Base-by-base conservation (phyloP, 2,888 invertebrate species). In the Sinopyrophorus schimmeli region DNA sequence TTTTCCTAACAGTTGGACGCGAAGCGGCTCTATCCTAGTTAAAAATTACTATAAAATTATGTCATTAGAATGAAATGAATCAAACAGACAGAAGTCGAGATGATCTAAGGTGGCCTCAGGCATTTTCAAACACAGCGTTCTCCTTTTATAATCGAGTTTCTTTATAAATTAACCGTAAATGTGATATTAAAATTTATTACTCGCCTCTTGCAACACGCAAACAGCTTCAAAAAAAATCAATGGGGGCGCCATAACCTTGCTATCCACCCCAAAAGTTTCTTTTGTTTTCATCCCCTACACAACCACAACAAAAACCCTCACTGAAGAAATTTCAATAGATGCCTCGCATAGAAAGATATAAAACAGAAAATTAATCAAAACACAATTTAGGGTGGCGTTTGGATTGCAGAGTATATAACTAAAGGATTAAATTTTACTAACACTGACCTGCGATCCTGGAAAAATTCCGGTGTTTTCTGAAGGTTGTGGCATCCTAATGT, bases 401-500 rank as follows among this genome's bases (percentile, higher is more conserved):
- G n/a, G n/a, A n/a, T n/a, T n/a, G n/a, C n/a, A n/a, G n/a, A 21
- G 7, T 21, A 21, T 21, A 3, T 3, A 16, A 17, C 23, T 41
- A 9, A 43, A 23, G 20, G 20, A 23, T 26, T 21, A 28, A 7
- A 11, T 47, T 10, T 46, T n/a, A n/a, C n/a, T n/a, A 20, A 16
- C 17, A 35, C 42, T 38, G 24, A 49, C 48, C 48, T 49, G 48
- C 6, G 48, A 28, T 21, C 12, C 38, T 11, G 42, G 20, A 26
- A 49, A 49, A 14, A 43, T 17, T 31, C 20, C 48, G 10, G 15
- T 38, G 15, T 47, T 47, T 20, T 43, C 42, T 6, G 42, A 24
- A 9, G 35, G 24, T 35, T 49, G 48, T 15, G 48, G 48, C 48
- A 49, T 49, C 39, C 27, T 35, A 4, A 17, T n/a, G 17, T 17